Percentiles rank a stretch among this genome's conserved stretches.
Conservation (phyloP, 2,888 invertebrate genomes). For the Coenonympha glycerion region DNA sequence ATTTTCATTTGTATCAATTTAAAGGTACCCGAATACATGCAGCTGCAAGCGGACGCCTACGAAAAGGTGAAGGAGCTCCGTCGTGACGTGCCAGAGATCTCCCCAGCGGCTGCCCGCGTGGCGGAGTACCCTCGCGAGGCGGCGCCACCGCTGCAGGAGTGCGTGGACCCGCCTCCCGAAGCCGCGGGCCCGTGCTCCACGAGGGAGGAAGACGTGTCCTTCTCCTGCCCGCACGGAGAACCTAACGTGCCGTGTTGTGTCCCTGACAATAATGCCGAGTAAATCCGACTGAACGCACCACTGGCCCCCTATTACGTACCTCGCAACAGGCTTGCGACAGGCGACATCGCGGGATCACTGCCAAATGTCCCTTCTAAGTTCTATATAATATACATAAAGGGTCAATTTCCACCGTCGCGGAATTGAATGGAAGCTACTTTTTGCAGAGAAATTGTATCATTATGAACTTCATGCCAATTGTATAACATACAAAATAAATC, state of each 20-base stretch:
- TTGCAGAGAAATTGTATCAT: too few species aligned
- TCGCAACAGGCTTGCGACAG: too few species aligned
- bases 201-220: constrained; percentile 57
- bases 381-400: too few species aligned
- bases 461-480: too few species aligned
- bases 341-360: too few species aligned
- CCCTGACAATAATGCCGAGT: constrained; percentile 33
- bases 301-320: too few species aligned
- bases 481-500: too few species aligned
- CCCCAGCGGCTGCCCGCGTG: constrained; percentile 53
- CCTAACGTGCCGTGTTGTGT: constrained; percentile 53
- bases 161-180: constrained; percentile 42
- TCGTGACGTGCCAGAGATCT: constrained; percentile 52
- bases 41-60: constrained; percentile 53
- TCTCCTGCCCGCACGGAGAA: constrained; percentile 54
- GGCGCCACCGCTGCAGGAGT: constrained; percentile 39
- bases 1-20: neutral
- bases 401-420: too few species aligned
- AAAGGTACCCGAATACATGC: constrained; percentile 62
- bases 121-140: constrained; percentile 41
- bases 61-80: constrained; percentile 54
- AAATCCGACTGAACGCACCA: neutral
- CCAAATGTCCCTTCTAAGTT: too few species aligned
- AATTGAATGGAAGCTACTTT: too few species aligned
- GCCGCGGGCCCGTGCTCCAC: constrained; percentile 42